Evolutionary conservation across 2,113 vertebrate genomes (phyloP), one percentile per base, ranked within the genome.

Genomic region (Silurus glanis): DNA sequence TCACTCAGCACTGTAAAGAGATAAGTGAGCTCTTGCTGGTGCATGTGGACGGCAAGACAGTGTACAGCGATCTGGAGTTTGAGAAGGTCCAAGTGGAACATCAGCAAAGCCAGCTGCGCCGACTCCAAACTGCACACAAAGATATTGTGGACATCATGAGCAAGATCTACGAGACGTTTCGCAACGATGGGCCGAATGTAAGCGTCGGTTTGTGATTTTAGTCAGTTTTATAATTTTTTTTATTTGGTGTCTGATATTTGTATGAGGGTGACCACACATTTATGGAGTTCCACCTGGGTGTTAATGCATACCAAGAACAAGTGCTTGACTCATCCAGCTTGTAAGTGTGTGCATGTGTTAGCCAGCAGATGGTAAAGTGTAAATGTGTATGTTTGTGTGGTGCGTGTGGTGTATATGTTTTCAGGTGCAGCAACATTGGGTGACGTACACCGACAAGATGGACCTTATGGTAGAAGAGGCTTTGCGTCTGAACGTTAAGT

Each of bases 391-490:
- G 25, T 85, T 66, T 55, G 72, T 37, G 37, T 37, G n/a, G n/a
- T n/a, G 82, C 72, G 64, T 53, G 37, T 64, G 84, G 28, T 80
- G 28, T 71, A 56, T 47, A 28, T 90, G 45, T 80, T 62, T 86
- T 21, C 89, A 98, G 97, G 95, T 97, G 75, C 96, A 96, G 85
- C 94, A 96, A 83, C 92, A 96, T 85, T 97, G 96, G 97, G 80
- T 89, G 85, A 85, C 86, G 14, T 96, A 96, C 87, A 94, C 93
- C 0, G 86, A 96, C 59, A 95, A 94, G 56, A 91, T 96, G 87
- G 96, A 98, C 78, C 82, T 8, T 14, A 94, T 96, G 94, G 92
- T 97, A 82, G 96, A 97, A 85, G 94, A 96, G 1, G 95, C 96
- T 45, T 90, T 97, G 19, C 93, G 94, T 25, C 89, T 91, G 66